A percentile compares a stretch with the other conserved stretches of the same genome.
phyloP scores from a whole-genome alignment of 2,888 invertebrate species.

The Acanthosoma haemorrhoidale region DNA sequence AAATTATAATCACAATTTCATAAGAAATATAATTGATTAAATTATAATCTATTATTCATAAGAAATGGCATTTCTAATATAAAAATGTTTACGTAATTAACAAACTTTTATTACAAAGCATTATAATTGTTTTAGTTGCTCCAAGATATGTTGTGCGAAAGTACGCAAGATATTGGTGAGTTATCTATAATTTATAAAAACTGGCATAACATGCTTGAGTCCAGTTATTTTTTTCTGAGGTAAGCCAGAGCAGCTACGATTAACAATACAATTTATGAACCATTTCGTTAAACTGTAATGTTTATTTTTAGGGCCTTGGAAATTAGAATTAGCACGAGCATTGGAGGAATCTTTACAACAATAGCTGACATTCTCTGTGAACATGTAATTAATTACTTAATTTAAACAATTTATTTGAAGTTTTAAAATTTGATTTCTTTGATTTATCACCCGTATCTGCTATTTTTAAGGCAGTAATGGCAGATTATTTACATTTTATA shows the following conservation, averaged over 20 bases:
- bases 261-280: neutral
- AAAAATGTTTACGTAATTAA: neutral
- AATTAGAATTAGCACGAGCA: slow-evolving; percentile 55
- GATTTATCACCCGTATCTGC: neutral
- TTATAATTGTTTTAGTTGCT: slow-evolving; percentile 49
- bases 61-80: neutral
- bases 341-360: slow-evolving; percentile 54
- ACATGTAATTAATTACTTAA: slow-evolving; percentile 56
- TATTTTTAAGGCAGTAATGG: neutral
- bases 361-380: slow-evolving; percentile 67
- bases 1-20: too few relatives aligned
- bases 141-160: slow-evolving; percentile 57
- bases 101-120: neutral
- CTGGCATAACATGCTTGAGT: slow-evolving; percentile 66
- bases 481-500: neutral
- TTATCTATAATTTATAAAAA: slow-evolving; percentile 67
- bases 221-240: slow-evolving; percentile 59
- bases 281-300: slow-evolving; percentile 9
- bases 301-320: slow-evolving; percentile 50
- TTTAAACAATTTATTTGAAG: neutral
- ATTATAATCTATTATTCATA: neutral
- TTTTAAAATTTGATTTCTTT: neutral
- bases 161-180: slow-evolving; percentile 55
- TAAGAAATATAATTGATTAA: too few relatives aligned
- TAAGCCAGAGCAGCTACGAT: slow-evolving; percentile 44